These are phyloP conservation scores for Lerema accius DNA, from an alignment of 1,140 invertebrate species.

Conservation along the genomic window DNA sequence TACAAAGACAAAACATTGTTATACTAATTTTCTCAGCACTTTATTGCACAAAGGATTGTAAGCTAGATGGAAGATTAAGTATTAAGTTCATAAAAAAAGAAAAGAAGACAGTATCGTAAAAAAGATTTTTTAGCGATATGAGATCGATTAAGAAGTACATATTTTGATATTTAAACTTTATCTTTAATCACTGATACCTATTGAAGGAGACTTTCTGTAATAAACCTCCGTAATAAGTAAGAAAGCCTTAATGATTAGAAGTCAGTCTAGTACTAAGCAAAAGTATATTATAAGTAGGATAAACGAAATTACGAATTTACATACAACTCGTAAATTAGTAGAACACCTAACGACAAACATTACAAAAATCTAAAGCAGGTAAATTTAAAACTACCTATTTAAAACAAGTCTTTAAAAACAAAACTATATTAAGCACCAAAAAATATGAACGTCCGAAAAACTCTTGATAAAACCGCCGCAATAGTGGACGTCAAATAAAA, in stretches of 20 bases:
- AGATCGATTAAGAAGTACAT: too few relatives aligned
- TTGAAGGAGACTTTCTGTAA: too few relatives aligned
- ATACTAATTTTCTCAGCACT: constrained; percentile 26
- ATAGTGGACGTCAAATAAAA: constrained; percentile 26
- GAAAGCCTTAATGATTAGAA: too few relatives aligned
- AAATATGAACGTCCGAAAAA: constrained; percentile 26
- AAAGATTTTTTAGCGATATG: not conserved
- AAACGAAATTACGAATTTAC: too few relatives aligned
- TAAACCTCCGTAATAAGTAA: too few relatives aligned
- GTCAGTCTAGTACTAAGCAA: too few relatives aligned
- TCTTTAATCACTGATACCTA: too few relatives aligned
- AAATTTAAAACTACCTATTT: constrained; percentile 1
- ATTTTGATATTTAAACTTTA: too few relatives aligned
- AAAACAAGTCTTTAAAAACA: constrained; percentile 9
- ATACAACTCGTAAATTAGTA: too few relatives aligned
- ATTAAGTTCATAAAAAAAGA: constrained; percentile 4
- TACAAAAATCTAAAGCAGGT: not conserved
- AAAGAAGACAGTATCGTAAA: not conserved
- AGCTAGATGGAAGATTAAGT: constrained; percentile 12
- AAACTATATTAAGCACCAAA: constrained; percentile 13
- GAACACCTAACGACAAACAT: too few relatives aligned
- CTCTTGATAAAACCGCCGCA: constrained; percentile 16
- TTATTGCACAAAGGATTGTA: constrained; percentile 19
- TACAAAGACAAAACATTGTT: constrained; percentile 23
- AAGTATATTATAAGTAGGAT: too few relatives aligned